phyloP scores from a whole-genome alignment of 1,140 invertebrate species.

The Megalonaias nervosa region DNA sequence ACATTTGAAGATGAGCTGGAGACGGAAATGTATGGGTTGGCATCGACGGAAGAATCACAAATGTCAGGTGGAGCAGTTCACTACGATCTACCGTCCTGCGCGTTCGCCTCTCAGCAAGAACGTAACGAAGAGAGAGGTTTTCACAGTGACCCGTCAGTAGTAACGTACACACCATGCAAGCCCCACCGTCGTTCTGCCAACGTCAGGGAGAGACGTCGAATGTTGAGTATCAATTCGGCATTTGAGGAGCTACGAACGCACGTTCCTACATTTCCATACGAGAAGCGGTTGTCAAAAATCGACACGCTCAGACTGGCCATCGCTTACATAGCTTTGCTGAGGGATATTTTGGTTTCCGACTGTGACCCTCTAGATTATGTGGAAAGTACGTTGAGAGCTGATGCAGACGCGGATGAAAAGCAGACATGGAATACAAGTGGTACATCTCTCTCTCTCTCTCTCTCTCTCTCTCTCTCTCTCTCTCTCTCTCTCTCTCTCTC shows the following conservation, averaged over 20 bases:
- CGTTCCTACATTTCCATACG: conserved; percentile 99
- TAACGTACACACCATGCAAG: conserved; percentile 24
- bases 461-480: too few relatives aligned
- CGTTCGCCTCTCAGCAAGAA: not conserved
- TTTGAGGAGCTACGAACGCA: conserved; percentile 83
- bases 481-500: too few relatives aligned
- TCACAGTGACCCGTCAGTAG: conserved; percentile 4
- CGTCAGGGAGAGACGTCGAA: conserved; percentile 86
- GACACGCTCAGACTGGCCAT: conserved; percentile 97
- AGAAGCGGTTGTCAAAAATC: conserved; percentile 97
- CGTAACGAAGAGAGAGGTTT: conserved; percentile 34
- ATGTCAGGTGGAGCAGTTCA: not conserved
- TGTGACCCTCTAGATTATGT: conserved; percentile 92
- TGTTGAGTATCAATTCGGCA: conserved; percentile 98
- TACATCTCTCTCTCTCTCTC: conserved; percentile 72
- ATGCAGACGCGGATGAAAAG: conserved; percentile 75
- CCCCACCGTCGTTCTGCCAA: conserved; percentile 44
- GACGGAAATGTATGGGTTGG: conserved; percentile 20
- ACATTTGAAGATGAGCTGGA: conserved; percentile 45
- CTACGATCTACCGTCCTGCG: conserved; percentile 17
- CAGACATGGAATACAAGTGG: conserved; percentile 97
- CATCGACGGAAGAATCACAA: conserved; percentile 13
- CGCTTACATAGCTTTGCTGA: conserved; percentile 98
- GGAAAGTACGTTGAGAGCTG: conserved; percentile 88
- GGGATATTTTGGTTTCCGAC: conserved; percentile 89